phyloP scores from a whole-genome alignment of 2,113 vertebrate species.

The Heterotilapia buettikoferi region DNA sequence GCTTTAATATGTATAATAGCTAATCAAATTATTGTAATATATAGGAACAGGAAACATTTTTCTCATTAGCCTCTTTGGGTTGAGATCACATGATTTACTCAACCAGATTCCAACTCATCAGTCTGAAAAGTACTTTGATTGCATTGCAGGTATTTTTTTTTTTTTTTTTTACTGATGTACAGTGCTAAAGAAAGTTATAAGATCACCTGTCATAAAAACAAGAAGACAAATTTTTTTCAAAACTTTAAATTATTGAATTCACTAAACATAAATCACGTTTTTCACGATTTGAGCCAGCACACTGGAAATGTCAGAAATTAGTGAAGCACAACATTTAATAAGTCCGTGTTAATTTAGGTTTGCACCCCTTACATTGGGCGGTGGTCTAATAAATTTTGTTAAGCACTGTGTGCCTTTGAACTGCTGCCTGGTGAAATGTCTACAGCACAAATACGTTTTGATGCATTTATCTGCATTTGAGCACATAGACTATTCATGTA shows the following conservation, averaged over 20 bases:
- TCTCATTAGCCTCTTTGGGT: background rate
- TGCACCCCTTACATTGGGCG: background rate
- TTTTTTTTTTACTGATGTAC: background rate
- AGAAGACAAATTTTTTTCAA: background rate
- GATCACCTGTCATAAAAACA: background rate
- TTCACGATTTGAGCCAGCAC: background rate
- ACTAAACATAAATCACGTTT: background rate
- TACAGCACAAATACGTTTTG: background rate
- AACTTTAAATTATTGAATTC: background rate
- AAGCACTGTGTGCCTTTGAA: background rate
- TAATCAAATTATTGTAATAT: background rate
- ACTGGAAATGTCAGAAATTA: background rate
- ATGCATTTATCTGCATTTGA: background rate
- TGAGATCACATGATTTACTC: background rate
- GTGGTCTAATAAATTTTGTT: background rate
- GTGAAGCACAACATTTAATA: background rate
- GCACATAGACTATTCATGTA: background rate
- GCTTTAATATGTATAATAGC: background rate
- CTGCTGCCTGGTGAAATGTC: background rate
- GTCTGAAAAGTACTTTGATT: background rate
- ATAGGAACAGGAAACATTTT: background rate
- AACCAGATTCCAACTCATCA: background rate
- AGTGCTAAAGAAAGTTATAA: background rate
- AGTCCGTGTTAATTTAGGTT: background rate
- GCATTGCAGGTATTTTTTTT: background rate